Percentiles rank a stretch among this genome's conserved stretches.
Evolutionary conservation across 2,888 invertebrate species (phyloP).

Genomic region (Lochmaea crataegi): DNA sequence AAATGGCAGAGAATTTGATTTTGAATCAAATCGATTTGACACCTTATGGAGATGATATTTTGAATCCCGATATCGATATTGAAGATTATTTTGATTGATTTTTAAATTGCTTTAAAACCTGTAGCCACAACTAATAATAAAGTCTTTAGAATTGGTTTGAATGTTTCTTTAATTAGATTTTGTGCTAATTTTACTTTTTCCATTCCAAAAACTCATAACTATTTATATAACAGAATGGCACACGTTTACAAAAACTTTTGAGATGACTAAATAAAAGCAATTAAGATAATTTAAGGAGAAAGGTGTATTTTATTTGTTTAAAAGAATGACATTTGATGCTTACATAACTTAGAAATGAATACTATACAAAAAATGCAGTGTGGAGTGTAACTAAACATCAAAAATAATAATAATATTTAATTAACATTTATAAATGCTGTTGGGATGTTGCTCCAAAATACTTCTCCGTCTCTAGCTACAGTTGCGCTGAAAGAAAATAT

Average conservation of each 20-base stretch:
- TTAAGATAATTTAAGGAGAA: not conserved
- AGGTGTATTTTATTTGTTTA: not conserved
- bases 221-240: too few species aligned
- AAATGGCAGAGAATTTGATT: slow-evolving; percentile 98
- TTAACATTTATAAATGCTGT: slow-evolving; percentile 71
- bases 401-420: slow-evolving; percentile 36
- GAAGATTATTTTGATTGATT: slow-evolving; percentile 98
- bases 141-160: not conserved
- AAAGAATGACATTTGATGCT: not conserved
- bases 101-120: not conserved
- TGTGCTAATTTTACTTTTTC: too few species aligned
- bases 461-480: slow-evolving; percentile 75
- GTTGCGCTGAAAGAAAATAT: slow-evolving; percentile 70
- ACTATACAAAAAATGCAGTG: not conserved
- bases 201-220: too few species aligned
- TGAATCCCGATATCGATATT: slow-evolving; percentile 96
- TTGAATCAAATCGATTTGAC: slow-evolving; percentile 92
- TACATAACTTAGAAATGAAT: not conserved
- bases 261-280: too few species aligned
- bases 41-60: slow-evolving; percentile 88
- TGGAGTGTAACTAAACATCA: too few species aligned
- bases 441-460: slow-evolving; percentile 78
- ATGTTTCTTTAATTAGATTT: too few species aligned
- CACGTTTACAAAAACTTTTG: too few species aligned
- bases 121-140: not conserved